Evolutionary conservation across 92 coral and sea anemone genomes (phyloP).

Genomic region (Ricordea florida): DNA sequence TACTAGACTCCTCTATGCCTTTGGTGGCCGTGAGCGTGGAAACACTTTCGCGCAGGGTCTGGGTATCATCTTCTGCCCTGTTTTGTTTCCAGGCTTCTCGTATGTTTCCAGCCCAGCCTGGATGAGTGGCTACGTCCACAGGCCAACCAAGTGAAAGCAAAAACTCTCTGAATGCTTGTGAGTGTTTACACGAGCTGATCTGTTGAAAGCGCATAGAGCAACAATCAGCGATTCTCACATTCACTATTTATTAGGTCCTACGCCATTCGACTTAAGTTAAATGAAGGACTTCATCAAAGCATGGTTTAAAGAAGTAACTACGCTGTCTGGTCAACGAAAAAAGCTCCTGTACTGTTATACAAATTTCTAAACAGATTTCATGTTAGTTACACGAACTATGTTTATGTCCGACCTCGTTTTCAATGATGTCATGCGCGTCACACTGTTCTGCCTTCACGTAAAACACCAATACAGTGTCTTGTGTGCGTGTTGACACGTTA

Average conservation of each 20-base stretch:
- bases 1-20: conserved; percentile 43
- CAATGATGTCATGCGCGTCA: conserved; percentile 79
- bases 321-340: too few species aligned
- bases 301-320: too few species aligned
- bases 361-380: too few species aligned
- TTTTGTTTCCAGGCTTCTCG: conserved; percentile 76
- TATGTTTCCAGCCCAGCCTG: conserved; percentile 97
- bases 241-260: too few species aligned
- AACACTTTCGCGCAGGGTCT: conserved; percentile 34
- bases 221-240: neutral
- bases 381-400: neutral
- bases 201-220: neutral
- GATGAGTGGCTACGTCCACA: conserved; percentile 84
- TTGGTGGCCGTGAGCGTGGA: conserved; percentile 75
- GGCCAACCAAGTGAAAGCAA: conserved; percentile 98
- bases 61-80: conserved; percentile 22
- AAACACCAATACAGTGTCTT: conserved; percentile 90
- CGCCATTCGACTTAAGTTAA: too few species aligned
- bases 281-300: too few species aligned
- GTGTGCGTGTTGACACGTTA: conserved; percentile 83
- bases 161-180: conserved; percentile 81
- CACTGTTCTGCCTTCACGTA: conserved; percentile 91
- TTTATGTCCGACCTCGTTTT: neutral
- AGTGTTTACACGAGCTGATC: conserved; percentile 80
- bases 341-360: too few species aligned